These are phyloP conservation scores for Antennarius maculatus DNA, from an alignment of 2,797 vertebrate species.

Conservation along the genomic window DNA sequence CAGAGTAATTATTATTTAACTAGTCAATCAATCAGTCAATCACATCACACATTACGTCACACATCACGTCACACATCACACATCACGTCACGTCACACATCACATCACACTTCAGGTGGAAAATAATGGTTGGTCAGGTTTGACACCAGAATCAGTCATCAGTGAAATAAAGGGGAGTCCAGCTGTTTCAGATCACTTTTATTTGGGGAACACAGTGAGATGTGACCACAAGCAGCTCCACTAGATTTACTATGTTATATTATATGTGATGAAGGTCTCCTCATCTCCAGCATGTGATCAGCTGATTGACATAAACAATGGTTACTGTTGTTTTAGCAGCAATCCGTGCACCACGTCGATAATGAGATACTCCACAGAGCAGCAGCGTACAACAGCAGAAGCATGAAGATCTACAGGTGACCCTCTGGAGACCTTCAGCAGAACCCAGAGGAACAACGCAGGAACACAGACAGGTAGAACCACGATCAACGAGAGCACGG, in stretches of 20 bases:
- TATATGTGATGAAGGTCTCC: conserved; percentile 2
- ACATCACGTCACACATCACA: too few species aligned
- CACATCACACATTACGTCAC: too few species aligned
- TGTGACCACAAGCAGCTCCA: conserved; percentile 25
- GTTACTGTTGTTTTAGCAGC: conserved; percentile 78
- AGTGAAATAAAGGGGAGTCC: too few species aligned
- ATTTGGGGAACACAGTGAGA: conserved; percentile 1
- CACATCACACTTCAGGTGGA: not conserved
- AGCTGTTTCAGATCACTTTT: not conserved
- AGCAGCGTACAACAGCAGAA: conserved; percentile 74
- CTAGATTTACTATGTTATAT: conserved; percentile 25
- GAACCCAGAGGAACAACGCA: conserved; percentile 39
- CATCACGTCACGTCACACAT: too few species aligned
- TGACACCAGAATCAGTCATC: too few species aligned
- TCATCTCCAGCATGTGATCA: conserved; percentile 14
- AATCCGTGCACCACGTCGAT: conserved; percentile 84
- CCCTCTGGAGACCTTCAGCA: conserved; percentile 48
- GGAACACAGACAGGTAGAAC: too few species aligned
- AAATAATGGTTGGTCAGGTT: not conserved
- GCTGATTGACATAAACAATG: conserved; percentile 62
- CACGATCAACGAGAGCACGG: not conserved
- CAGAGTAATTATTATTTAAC: too few species aligned
- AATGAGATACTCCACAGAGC: conserved; percentile 80
- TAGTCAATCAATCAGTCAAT: too few species aligned
- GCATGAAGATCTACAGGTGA: conserved; percentile 61